Percentiles rank a stretch among this genome's conserved stretches.
These are phyloP conservation scores for Crematogaster levior DNA, from an alignment of 2,888 invertebrate genomes.

Conservation along the genomic window DNA sequence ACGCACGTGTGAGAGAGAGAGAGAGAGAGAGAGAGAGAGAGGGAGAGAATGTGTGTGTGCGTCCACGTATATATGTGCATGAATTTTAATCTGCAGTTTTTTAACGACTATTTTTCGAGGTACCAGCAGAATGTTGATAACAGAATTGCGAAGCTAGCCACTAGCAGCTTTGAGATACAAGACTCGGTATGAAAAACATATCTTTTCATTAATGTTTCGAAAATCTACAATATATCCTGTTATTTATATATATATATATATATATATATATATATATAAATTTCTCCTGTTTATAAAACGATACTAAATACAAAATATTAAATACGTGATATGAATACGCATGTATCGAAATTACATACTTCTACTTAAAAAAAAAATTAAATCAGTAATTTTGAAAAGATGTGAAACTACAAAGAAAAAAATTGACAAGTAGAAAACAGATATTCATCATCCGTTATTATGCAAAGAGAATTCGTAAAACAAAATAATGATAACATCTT, in stretches of 20 bases:
- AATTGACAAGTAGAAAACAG: not conserved
- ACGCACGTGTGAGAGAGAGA: not conserved
- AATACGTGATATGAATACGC: not conserved
- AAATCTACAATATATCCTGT: not conserved
- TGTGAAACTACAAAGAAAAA: not conserved
- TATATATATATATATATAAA: too few species aligned
- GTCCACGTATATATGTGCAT: not conserved
- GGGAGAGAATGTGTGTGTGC: not conserved
- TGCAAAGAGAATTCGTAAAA: not conserved
- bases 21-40: not conserved
- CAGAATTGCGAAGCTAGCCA: constrained; percentile 23
- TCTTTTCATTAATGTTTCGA: not conserved
- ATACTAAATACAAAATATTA: not conserved
- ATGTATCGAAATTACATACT: not conserved
- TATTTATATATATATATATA: too few species aligned
- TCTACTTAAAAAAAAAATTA: not conserved
- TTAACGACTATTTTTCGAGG: constrained; percentile 33
- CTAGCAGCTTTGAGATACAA: constrained; percentile 37
- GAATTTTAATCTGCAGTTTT: constrained; percentile 27
- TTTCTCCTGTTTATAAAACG: not conserved
- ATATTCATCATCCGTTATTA: not conserved
- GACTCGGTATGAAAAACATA: not conserved
- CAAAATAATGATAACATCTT: not conserved
- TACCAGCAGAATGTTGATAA: constrained; percentile 38
- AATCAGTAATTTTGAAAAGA: not conserved